phyloP scores from a whole-genome alignment of 2,888 invertebrate species.

The Hypomecis punctinalis region DNA sequence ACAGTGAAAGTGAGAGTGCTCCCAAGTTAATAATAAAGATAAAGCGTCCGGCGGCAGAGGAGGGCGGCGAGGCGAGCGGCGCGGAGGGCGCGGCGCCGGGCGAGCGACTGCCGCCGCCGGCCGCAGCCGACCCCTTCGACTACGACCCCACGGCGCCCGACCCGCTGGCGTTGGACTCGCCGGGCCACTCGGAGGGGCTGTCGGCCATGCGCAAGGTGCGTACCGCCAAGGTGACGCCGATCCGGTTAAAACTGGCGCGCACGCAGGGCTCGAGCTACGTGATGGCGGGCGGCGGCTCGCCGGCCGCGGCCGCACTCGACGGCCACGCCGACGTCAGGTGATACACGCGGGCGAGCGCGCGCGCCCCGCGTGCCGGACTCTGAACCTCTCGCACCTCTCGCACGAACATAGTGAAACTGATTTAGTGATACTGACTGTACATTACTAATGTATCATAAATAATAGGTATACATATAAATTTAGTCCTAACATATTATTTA shows the following conservation, averaged over 20 bases:
- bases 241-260: slow-evolving; percentile 93
- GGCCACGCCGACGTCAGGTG: slow-evolving; percentile 96
- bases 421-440: slow-evolving; percentile 63
- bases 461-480: slow-evolving; percentile 50
- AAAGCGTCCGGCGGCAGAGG: slow-evolving; percentile 79
- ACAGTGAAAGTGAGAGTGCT: slow-evolving; percentile 84
- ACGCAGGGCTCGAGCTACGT: slow-evolving; percentile 90
- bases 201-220: slow-evolving; percentile 84
- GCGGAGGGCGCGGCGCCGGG: slow-evolving; percentile 56
- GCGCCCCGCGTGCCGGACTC: slow-evolving; percentile 40
- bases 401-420: slow-evolving; percentile 57
- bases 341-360: slow-evolving; percentile 79
- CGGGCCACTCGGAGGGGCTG: slow-evolving; percentile 69
- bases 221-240: slow-evolving; percentile 89
- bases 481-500: slow-evolving; percentile 74
- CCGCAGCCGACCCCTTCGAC: slow-evolving; percentile 74
- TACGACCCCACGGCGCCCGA: slow-evolving; percentile 78
- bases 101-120: slow-evolving; percentile 63
- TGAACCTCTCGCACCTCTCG: slow-evolving; percentile 14
- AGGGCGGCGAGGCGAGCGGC: slow-evolving; percentile 56
- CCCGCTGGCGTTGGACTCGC: slow-evolving; percentile 76
- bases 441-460: slow-evolving; percentile 59
- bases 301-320: slow-evolving; percentile 42
- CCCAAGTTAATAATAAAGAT: slow-evolving; percentile 92
- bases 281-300: slow-evolving; percentile 71